Conservation (phyloP, 2,888 invertebrate genomes). For the Orthosia gothica region DNA sequence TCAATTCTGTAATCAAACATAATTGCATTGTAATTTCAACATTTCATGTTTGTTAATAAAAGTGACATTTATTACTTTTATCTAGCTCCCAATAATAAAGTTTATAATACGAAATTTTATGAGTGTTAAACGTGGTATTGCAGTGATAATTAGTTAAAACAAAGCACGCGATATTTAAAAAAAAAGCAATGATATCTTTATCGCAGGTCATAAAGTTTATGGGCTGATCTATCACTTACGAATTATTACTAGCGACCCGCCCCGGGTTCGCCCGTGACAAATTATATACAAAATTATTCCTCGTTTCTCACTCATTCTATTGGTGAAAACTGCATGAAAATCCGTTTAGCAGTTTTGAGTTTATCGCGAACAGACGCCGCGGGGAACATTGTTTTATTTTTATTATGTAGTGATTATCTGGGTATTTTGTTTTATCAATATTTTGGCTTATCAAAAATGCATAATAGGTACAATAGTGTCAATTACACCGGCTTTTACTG, state of each 20-base stretch:
- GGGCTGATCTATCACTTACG: slow-evolving; percentile 1
- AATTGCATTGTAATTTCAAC: background rate
- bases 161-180: slow-evolving; percentile 18
- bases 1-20: background rate
- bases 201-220: slow-evolving; percentile 23
- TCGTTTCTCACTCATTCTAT: too few relatives aligned
- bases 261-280: too few relatives aligned
- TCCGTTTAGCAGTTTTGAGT: too few relatives aligned
- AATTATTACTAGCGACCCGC: background rate
- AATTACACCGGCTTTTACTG: too few relatives aligned
- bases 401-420: too few relatives aligned
- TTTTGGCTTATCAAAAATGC: background rate
- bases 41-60: background rate
- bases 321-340: too few relatives aligned
- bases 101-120: slow-evolving; percentile 1
- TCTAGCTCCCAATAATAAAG: background rate
- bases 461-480: too few relatives aligned
- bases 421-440: background rate
- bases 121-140: background rate
- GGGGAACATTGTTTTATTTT: too few relatives aligned
- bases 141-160: background rate
- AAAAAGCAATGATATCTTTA: slow-evolving; percentile 10
- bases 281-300: too few relatives aligned
- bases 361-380: too few relatives aligned
- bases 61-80: background rate